These are phyloP conservation scores for Eurytoma adleriae DNA, from an alignment of 2,888 invertebrate species.

Conservation along the genomic window DNA sequence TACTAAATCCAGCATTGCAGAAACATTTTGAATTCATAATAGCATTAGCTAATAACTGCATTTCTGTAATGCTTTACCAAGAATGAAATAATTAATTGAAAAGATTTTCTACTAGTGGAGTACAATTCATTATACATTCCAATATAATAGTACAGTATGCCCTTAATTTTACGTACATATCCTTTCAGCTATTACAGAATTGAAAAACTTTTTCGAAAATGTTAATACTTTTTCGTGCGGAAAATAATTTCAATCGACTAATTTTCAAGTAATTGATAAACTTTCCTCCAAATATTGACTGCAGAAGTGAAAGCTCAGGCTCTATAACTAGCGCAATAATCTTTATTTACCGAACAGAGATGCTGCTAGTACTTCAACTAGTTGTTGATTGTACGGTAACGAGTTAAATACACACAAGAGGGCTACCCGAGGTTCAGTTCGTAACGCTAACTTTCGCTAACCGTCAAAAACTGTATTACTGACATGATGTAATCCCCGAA, in stretches of 20 bases:
- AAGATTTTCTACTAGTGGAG: too few relatives aligned
- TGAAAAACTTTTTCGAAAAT: neutral
- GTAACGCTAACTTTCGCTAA: neutral
- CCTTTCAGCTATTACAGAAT: too few relatives aligned
- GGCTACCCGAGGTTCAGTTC: too few relatives aligned
- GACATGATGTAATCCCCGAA: too few relatives aligned
- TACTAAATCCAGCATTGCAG: too few relatives aligned
- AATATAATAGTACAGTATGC: too few relatives aligned
- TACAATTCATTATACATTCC: too few relatives aligned
- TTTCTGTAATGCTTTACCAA: too few relatives aligned
- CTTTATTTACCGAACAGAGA: conserved; percentile 14
- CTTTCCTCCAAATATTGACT: neutral
- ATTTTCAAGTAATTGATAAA: neutral
- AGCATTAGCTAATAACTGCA: too few relatives aligned
- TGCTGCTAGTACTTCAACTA: conserved; percentile 18
- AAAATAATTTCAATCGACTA: neutral
- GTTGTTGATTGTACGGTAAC: conserved; percentile 19
- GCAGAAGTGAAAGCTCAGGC: neutral
- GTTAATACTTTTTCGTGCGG: neutral
- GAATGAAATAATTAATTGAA: too few relatives aligned
- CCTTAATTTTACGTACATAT: too few relatives aligned
- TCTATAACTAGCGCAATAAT: conserved; percentile 17
- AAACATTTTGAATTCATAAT: too few relatives aligned
- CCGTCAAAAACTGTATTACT: neutral
- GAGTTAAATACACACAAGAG: conserved; percentile 7